These are phyloP conservation scores for Pao palembangensis DNA, from an alignment of 2,113 vertebrate genomes.

Conservation along the genomic window DNA sequence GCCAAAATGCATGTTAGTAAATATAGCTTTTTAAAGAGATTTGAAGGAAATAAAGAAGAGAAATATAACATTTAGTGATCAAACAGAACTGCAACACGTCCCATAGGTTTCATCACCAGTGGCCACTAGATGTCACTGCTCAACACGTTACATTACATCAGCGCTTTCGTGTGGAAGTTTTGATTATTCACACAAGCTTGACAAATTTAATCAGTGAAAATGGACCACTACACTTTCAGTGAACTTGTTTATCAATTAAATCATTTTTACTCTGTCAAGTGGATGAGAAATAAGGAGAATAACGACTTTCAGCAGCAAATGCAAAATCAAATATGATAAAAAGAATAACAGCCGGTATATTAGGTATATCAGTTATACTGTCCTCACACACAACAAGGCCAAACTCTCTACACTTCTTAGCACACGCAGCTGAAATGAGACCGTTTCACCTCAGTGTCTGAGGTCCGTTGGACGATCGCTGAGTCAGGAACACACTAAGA, in stretches of 20 bases:
- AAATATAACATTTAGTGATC: not conserved
- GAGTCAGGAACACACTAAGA: slow-evolving; percentile 17
- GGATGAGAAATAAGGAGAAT: too few relatives aligned
- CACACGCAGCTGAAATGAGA: not conserved
- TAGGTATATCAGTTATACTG: not conserved
- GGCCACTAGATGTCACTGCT: slow-evolving; percentile 62
- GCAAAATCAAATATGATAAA: not conserved
- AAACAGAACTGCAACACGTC: not conserved
- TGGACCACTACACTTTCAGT: too few relatives aligned
- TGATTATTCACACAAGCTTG: not conserved
- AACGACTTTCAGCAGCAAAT: not conserved
- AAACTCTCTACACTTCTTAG: not conserved
- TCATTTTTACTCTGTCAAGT: too few relatives aligned
- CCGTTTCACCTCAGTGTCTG: not conserved
- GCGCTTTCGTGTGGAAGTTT: not conserved
- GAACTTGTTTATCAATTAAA: too few relatives aligned
- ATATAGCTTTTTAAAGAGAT: too few relatives aligned
- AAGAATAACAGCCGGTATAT: not conserved
- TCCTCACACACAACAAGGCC: not conserved
- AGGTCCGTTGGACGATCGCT: slow-evolving; percentile 6
- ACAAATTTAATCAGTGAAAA: not conserved
- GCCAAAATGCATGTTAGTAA: too few relatives aligned
- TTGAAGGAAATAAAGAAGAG: not conserved
- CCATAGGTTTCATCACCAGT: not conserved
- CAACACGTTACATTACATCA: slow-evolving; percentile 21